Base-by-base conservation (phyloP, 2,888 invertebrate species). In the Agriopis leucophaearia region DNA sequence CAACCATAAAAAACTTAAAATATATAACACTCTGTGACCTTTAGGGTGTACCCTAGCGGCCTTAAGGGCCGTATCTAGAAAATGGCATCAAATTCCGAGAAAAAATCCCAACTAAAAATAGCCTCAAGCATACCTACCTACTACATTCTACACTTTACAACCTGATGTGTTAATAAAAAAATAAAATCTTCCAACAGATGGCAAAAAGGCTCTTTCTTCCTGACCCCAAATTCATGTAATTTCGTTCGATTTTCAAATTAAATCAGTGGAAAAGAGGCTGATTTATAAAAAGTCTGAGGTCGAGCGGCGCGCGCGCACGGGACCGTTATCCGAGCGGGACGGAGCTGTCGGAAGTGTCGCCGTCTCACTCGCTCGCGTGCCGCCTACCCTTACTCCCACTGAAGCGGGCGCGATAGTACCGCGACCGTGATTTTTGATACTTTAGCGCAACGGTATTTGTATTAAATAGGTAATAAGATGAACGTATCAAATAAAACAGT, bases 331-430 rank as follows among this genome's bases (percentile, higher is more conserved):
- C 74, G 64, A 71, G 72, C 66, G 47, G 64, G 76, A 72, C 78
- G 83, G 68, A 72, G 77, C 76, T 73, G 70, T 57, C 67, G 57
- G 66, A 70, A 59, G 8, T 81, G 71, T 70, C 35, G 63, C 78
- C 61, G 75, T 89, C 89, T 85, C 88, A 62, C 78, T 92, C 83
- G 56, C 77, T 72, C 85, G 78, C 82, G 80, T 78, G 77, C 84
- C 90, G 89, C 91, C 91, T 88, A 89, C 90, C 81, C 81, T 58
- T 64, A 82, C 87, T 85, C 84, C 88, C 87, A 88, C 86, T 81
- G 79, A 78, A 81, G 81, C 81, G 78, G 81, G 81, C 85, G 83
- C 78, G 83, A 71, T 76, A 70, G 55, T 78, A 85, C 80, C 55
- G 55, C 78, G 83, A 81, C 76, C 63, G 62, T 73, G 62, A 70